Base-by-base conservation (phyloP, 2,797 vertebrate genomes). In the Cygnus olor region DNA sequence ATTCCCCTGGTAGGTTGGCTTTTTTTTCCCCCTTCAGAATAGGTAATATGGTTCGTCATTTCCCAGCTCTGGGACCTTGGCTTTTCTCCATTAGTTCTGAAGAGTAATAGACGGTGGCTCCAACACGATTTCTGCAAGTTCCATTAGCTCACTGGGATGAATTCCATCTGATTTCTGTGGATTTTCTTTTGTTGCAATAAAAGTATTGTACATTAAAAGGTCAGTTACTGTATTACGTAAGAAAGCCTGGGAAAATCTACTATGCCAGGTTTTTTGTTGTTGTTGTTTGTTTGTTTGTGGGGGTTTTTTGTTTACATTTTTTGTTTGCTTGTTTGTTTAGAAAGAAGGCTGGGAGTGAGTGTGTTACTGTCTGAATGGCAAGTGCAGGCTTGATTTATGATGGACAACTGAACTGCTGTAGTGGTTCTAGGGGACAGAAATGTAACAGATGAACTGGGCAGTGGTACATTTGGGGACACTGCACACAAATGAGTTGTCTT, bases 81-180 rank as follows among this genome's bases (percentile, higher is more conserved):
- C 70, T 89, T 51, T 69, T 80, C 68, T 94, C 89, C 74, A 56
- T 47, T 76, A 90, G 10, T 77, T 93, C 60, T 70, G 60, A 88
- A 82, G 36, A 91, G 53, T 69, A 88, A 78, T 49, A 83, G 24
- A 22, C 53, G 65, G 42, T 73, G 51, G 57, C 49, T 89, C 73
- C 72, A 85, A 21, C 15, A 30, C 21, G 91, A 12, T 72, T 85
- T 90, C 88, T 93, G 73, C 58, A 70, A 90, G 44, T 91, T 94
- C 63, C 60, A 80, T 85, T 94, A 93, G 30, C 44, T 86, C 1
- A 1, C 54, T 68, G 40, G 54, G 60, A 79, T 82, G 19, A 64
- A 72, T 72, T 96, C 63, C 20, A 24, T 80, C 61, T 51, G 34
- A 76, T 80, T 70, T 84, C 61, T 83, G 71, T 82, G 63, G 77